phyloP scores from a whole-genome alignment of 2,113 vertebrate species.

The Geococcyx californianus region DNA sequence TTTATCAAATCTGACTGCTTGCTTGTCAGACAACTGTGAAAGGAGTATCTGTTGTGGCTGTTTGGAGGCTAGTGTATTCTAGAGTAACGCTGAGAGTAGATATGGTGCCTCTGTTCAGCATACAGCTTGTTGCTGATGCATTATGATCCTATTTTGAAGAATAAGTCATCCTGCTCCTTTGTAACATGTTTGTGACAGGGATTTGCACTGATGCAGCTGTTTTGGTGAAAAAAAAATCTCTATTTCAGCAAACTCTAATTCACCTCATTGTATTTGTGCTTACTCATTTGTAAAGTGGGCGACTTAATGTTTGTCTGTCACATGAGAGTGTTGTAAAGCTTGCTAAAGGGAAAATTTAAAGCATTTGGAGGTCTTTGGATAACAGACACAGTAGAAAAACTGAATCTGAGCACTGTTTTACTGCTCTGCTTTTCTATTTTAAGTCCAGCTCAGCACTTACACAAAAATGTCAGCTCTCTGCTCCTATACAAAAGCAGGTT shows the following conservation, averaged over 20 bases:
- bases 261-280: background rate
- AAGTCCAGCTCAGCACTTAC: background rate
- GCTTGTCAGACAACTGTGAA: background rate
- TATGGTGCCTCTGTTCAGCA: background rate
- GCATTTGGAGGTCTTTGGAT: background rate
- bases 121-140: background rate
- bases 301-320: background rate
- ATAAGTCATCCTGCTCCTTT: background rate
- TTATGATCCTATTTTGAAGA: background rate
- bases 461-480: background rate
- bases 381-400: background rate
- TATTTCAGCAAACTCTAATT: background rate
- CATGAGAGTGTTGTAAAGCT: background rate
- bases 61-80: background rate
- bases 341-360: background rate
- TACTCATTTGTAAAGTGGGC: background rate
- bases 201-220: background rate
- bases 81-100: background rate
- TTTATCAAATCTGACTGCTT: background rate
- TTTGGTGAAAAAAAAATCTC: background rate
- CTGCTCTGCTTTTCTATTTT: background rate
- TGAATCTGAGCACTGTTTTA: background rate
- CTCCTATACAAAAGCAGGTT: background rate
- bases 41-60: background rate
- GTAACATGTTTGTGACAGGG: background rate